Percentiles rank a stretch among this genome's conserved stretches.
phyloP scores from a whole-genome alignment of 2,888 invertebrate genomes.

The Drosophila peninsularis region DNA sequence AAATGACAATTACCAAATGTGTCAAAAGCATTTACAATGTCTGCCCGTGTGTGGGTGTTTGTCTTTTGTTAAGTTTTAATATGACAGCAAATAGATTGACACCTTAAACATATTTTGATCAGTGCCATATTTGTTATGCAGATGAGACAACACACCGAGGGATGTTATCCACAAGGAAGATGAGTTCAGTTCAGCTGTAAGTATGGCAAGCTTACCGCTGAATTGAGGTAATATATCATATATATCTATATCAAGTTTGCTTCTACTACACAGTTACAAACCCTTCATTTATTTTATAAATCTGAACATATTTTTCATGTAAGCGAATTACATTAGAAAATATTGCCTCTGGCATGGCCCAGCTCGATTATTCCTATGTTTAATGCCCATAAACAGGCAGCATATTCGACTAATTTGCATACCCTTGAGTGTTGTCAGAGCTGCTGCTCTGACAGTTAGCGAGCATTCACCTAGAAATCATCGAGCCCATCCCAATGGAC shows the following conservation, averaged over 20 bases:
- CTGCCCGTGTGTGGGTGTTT: slow-evolving; percentile 4
- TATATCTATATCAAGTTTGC: too few species aligned
- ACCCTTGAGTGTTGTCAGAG: slow-evolving; percentile 33
- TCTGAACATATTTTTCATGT: background rate
- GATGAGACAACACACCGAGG: background rate
- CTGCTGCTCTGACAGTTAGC: background rate
- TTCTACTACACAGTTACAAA: background rate
- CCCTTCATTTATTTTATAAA: too few species aligned
- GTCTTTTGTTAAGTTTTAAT: slow-evolving; percentile 65
- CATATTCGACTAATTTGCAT: slow-evolving; percentile 62
- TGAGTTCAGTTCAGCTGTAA: background rate
- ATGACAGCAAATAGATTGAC: slow-evolving; percentile 69
- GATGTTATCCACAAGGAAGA: background rate
- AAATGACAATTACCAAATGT: slow-evolving; percentile 77
- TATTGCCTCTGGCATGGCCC: background rate
- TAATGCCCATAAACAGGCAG: slow-evolving; percentile 14
- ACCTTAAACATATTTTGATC: slow-evolving; percentile 52
- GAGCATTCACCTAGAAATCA: slow-evolving; percentile 36
- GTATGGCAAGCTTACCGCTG: background rate
- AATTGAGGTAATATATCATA: background rate
- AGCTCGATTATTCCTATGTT: slow-evolving; percentile 1
- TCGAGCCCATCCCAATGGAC: slow-evolving; percentile 69
- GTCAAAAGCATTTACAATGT: slow-evolving; percentile 65
- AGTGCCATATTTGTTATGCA: slow-evolving; percentile 43
- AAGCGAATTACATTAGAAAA: background rate